Evolutionary conservation across 2,888 invertebrate genomes (phyloP).

Genomic region (Acanthosepion esculentum): DNA sequence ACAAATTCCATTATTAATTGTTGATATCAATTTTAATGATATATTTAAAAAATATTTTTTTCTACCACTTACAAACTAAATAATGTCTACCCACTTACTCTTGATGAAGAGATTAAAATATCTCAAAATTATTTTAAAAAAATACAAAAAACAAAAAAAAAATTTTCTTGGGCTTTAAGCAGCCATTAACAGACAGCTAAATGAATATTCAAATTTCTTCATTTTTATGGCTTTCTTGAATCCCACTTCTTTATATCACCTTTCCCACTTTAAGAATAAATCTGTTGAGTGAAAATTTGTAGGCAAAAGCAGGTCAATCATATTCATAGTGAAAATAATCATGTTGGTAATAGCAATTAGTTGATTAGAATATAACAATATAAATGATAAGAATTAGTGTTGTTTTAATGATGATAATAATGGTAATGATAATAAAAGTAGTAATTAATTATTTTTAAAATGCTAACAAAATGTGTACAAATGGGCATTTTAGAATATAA

Average conservation of each 20-base stretch:
- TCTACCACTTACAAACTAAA: neutral
- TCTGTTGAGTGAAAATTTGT: neutral
- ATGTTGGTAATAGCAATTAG: neutral
- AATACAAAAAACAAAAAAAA: neutral
- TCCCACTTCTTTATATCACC: neutral
- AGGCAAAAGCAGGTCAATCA: neutral
- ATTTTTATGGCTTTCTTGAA: neutral
- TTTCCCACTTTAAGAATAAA: neutral
- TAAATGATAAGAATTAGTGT: neutral
- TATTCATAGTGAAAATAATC: neutral
- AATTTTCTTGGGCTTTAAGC: neutral
- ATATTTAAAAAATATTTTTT: neutral
- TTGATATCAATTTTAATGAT: constrained; percentile 33
- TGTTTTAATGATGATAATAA: neutral
- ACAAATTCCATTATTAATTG: neutral
- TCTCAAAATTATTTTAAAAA: neutral
- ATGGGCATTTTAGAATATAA: neutral
- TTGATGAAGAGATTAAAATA: constrained; percentile 33
- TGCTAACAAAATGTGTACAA: neutral
- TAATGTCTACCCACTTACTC: neutral
- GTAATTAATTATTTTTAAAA: neutral
- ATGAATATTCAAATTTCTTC: constrained; percentile 23
- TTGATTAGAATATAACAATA: neutral
- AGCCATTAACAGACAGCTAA: constrained; percentile 22
- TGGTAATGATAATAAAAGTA: neutral